Conservation (phyloP, 2,888 invertebrate genomes). For the Griposia aprilina region DNA sequence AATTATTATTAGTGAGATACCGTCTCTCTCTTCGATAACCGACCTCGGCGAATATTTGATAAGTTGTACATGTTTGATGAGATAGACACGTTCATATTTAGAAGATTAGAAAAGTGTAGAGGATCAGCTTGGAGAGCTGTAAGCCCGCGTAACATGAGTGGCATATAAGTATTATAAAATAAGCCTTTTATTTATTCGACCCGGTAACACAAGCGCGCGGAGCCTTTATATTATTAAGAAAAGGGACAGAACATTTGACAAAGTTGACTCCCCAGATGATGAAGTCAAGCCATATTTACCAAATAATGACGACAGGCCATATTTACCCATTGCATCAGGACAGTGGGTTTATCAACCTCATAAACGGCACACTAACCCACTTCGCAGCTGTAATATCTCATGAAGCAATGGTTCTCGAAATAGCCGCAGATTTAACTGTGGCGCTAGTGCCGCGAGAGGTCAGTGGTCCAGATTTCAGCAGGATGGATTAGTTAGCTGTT, state of each 20-base stretch:
- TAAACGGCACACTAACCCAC: constrained; percentile 48
- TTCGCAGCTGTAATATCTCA: constrained; percentile 45
- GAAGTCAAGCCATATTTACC: constrained; percentile 26
- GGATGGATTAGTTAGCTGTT: constrained; percentile 16
- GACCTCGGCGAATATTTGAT: too few species aligned
- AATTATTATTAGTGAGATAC: too few species aligned
- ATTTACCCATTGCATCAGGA: constrained; percentile 55
- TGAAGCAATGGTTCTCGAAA: constrained; percentile 55
- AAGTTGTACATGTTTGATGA: too few species aligned
- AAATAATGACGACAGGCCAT: constrained; percentile 12
- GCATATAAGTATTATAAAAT: too few species aligned
- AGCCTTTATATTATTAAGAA: too few species aligned
- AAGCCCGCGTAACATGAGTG: too few species aligned
- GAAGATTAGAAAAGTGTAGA: too few species aligned
- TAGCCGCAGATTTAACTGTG: constrained; percentile 45
- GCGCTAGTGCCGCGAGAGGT: constrained; percentile 46
- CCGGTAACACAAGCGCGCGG: too few species aligned
- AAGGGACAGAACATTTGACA: neutral
- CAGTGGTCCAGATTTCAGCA: constrained; percentile 39
- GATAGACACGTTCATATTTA: too few species aligned
- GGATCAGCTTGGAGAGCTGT: too few species aligned
- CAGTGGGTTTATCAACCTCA: constrained; percentile 55
- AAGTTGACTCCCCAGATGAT: neutral
- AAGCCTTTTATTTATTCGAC: too few species aligned
- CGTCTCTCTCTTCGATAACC: too few species aligned